Conservation (phyloP, 2,113 vertebrate species). For the Amia ocellicauda region DNA sequence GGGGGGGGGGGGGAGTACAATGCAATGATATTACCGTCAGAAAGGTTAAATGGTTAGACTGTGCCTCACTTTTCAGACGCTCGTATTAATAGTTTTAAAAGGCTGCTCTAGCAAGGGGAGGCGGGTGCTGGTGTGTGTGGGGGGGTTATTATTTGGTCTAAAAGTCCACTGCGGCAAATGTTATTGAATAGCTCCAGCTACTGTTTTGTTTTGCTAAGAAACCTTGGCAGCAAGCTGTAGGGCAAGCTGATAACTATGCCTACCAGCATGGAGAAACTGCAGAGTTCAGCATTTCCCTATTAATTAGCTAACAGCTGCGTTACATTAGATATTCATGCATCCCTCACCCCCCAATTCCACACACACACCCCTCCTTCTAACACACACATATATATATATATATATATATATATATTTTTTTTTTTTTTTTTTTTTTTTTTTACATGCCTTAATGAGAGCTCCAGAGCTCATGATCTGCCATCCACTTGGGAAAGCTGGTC, state of each 20-base stretch:
- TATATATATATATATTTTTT: not conserved
- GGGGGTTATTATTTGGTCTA: conserved; percentile 9
- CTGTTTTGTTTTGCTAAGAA: conserved; percentile 15
- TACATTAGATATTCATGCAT: conserved; percentile 53
- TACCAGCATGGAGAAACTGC: conserved; percentile 34
- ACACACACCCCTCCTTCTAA: not conserved
- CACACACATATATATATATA: conserved; percentile 4
- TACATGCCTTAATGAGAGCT: conserved; percentile 34
- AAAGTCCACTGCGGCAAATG: conserved; percentile 6
- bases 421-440: too few species aligned
- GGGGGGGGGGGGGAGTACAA: conserved; percentile 7
- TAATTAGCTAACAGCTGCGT: conserved; percentile 78
- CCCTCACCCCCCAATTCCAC: not conserved
- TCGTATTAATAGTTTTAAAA: conserved; percentile 9
- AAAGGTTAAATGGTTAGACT: conserved; percentile 20
- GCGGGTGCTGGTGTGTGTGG: too few species aligned
- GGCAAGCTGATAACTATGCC: not conserved
- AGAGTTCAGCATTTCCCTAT: conserved; percentile 70
- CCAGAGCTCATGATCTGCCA: conserved; percentile 41
- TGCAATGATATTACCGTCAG: conserved; percentile 31
- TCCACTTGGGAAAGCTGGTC: conserved; percentile 54
- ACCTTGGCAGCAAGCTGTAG: conserved; percentile 14
- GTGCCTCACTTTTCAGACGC: not conserved
- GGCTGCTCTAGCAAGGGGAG: too few species aligned
- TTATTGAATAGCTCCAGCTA: conserved; percentile 5